A percentile compares a stretch with the other conserved stretches of the same genome.
phyloP scores from a whole-genome alignment of 2,888 invertebrate species.

The Cephus pulcher region DNA sequence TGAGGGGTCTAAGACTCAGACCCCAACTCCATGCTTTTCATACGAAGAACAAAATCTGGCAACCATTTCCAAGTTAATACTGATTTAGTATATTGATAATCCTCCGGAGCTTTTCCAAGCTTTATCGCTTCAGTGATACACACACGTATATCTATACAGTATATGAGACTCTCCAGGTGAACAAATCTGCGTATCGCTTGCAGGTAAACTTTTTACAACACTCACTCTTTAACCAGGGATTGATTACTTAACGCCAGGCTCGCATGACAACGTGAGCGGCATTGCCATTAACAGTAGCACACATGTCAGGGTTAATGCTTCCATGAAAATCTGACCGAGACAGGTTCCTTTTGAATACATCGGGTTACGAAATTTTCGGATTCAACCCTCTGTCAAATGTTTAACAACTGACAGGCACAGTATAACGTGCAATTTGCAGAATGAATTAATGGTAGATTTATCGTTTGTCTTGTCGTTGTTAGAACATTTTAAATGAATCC shows the following conservation, averaged over 20 bases:
- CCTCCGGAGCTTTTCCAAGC: background rate
- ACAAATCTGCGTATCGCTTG: background rate
- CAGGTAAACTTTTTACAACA: background rate
- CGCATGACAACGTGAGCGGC: background rate
- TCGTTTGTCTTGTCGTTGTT: background rate
- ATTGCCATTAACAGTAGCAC: background rate
- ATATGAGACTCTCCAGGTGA: background rate
- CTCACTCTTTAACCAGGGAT: background rate
- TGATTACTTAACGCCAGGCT: background rate
- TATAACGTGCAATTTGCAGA: background rate
- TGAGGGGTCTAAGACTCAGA: too few species aligned
- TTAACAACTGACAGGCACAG: background rate
- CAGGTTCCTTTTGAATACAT: background rate
- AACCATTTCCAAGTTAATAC: background rate
- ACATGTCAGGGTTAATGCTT: background rate
- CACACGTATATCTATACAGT: background rate
- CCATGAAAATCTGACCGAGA: background rate
- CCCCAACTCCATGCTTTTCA: too few species aligned
- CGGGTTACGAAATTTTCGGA: background rate
- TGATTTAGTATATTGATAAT: background rate
- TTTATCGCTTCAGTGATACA: background rate
- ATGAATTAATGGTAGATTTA: background rate
- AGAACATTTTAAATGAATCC: background rate
- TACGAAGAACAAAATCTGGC: too few species aligned
- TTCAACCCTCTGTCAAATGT: background rate